phyloP scores from a whole-genome alignment of 2,113 vertebrate species.

The Falcunculus frontatus region DNA sequence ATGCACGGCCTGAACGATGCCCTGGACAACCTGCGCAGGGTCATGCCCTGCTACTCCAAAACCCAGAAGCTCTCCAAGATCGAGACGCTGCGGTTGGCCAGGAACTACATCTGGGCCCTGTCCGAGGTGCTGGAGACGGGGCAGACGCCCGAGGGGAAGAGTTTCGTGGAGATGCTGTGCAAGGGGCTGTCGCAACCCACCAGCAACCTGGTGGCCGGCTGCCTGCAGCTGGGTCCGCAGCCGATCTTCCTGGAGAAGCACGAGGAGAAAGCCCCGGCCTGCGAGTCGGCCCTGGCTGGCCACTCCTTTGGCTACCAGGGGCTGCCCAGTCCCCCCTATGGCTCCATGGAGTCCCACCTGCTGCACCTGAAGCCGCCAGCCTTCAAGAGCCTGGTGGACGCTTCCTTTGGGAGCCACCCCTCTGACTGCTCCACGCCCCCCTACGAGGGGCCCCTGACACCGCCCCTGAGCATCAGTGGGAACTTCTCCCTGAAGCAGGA shows the following conservation, averaged over 20 bases:
- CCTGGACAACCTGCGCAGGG: slow-evolving; percentile 86
- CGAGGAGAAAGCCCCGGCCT: slow-evolving; percentile 78
- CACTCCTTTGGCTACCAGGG: slow-evolving; percentile 86
- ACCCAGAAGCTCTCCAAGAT: slow-evolving; percentile 98
- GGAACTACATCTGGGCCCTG: slow-evolving; percentile 97
- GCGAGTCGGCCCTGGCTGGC: slow-evolving; percentile 47
- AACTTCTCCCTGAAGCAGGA: slow-evolving; percentile 95
- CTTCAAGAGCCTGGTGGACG: slow-evolving; percentile 79
- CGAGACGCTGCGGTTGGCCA: slow-evolving; percentile 90
- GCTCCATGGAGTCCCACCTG: slow-evolving; percentile 88
- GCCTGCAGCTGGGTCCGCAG: slow-evolving; percentile 84
- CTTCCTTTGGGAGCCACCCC: slow-evolving; percentile 79
- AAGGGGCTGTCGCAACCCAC: slow-evolving; percentile 98
- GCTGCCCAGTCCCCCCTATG: slow-evolving; percentile 93
- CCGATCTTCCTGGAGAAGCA: slow-evolving; percentile 79
- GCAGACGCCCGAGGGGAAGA: slow-evolving; percentile 86
- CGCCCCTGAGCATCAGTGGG: slow-evolving; percentile 90
- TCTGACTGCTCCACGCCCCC: slow-evolving; percentile 84
- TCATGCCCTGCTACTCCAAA: slow-evolving; percentile 99
- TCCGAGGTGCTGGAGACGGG: slow-evolving; percentile 92
- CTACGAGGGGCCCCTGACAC: slow-evolving; percentile 91
- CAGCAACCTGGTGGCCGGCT: slow-evolving; percentile 94
- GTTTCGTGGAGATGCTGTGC: slow-evolving; percentile 94
- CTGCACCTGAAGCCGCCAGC: slow-evolving; percentile 82
- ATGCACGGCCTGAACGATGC: slow-evolving; percentile 97